Evolutionary conservation across 2,797 vertebrate genomes (phyloP), one percentile per base, ranked within the genome.

Genomic region (Luscinia megarhynchos): DNA sequence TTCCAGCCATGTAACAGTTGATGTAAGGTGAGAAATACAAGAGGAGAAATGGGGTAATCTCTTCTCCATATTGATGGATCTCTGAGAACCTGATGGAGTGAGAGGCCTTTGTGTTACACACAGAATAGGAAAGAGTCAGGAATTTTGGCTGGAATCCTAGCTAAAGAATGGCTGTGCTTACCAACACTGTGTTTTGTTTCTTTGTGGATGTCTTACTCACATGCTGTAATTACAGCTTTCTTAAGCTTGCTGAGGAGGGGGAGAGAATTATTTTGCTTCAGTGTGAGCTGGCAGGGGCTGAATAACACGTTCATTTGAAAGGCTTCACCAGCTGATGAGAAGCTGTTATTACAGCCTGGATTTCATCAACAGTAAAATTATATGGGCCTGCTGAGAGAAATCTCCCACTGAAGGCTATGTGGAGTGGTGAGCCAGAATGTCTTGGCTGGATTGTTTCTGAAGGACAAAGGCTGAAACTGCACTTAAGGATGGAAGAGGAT

Each of bases 171-270:
- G 36, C n/a, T 1, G 1, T 54, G 70, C 59, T 69, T 84, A 58
- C 66, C 54, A 54, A 41, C 26, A n/a, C 22, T 66, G 30, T 66
- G 30, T 64, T 81, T 77, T 86, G 58, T 74, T 84, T 92, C 84
- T 80, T 91, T 88, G 96, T 96, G 84, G 53, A 38, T 92, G 86
- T 95, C 70, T 91, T 78, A 43, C 23, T 94, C 73, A 51, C 9
- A 7, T 66, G 43, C 67, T 92, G 73, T 95, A 97, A 96, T 94
- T 94, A 95, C 88, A 96, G 91, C 81, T 43, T 89, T 74, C 74
- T 84, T 61, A 70, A 73, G 85, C 78, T 89, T 70, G 30, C 29
- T 74, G 34, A 48, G 87, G 81, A 80, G 84, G 69, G 86, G 72
- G 46, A 75, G 58, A 76, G 77, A 87, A 82, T 32, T 74, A 59